Evolutionary conservation across 2,797 vertebrate genomes (phyloP).

Genomic region (Sebastes aleutianus): DNA sequence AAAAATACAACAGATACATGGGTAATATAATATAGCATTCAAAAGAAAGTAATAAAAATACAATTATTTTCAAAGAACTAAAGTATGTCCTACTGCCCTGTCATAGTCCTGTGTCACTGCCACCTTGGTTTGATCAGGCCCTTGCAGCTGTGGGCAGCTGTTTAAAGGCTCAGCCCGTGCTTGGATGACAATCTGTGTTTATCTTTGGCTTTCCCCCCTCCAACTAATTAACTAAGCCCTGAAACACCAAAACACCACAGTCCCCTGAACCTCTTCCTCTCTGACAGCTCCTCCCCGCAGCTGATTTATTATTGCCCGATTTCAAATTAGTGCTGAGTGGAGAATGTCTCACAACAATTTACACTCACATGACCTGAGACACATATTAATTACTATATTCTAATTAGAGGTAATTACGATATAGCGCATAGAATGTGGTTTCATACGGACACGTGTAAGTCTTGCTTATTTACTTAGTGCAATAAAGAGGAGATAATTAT

Average conservation of each 20-base stretch:
- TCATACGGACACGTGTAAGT: neutral
- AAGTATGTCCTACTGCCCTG: neutral
- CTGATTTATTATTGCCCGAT: slow-evolving; percentile 69
- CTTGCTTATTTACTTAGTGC: slow-evolving; percentile 24
- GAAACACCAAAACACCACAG: slow-evolving; percentile 56
- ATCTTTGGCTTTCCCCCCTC: slow-evolving; percentile 62
- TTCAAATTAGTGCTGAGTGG: slow-evolving; percentile 70
- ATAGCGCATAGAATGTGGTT: slow-evolving; percentile 12
- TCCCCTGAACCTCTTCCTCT: slow-evolving; percentile 54
- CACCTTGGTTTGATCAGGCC: slow-evolving; percentile 47
- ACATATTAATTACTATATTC: slow-evolving; percentile 67
- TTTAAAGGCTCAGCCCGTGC: slow-evolving; percentile 51
- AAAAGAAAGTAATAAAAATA: neutral
- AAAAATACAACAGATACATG: too few species aligned
- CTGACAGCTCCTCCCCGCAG: slow-evolving; percentile 56
- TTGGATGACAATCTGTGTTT: slow-evolving; percentile 68
- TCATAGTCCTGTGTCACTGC: neutral
- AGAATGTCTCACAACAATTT: slow-evolving; percentile 67
- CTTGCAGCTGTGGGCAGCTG: slow-evolving; percentile 49
- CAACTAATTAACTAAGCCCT: slow-evolving; percentile 73
- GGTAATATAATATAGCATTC: neutral
- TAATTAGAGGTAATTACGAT: slow-evolving; percentile 69
- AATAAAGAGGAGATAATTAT: slow-evolving; percentile 23
- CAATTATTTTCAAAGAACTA: neutral
- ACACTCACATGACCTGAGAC: slow-evolving; percentile 60